Evolutionary conservation across 1,140 invertebrate genomes (phyloP), one percentile per base, ranked within the genome.

Genomic region (Polypedilum vanderplanki): DNA sequence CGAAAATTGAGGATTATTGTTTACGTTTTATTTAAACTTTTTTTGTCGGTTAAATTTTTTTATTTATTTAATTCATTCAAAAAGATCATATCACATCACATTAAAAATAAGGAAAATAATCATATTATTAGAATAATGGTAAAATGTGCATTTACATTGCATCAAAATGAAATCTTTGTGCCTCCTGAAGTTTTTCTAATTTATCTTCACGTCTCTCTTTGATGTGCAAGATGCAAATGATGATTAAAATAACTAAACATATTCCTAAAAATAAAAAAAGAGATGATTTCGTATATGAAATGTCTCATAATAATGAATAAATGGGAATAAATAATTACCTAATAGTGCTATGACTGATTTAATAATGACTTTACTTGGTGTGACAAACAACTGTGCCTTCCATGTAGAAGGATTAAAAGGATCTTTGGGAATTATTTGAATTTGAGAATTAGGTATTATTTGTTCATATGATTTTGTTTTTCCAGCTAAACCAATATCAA

Each of bases 361-460:
- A 3, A 97, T 82, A 79, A 99, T 97, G 17, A 97, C 85, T 82
- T 95, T 94, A 82, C 94, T 97, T 0, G 97, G 97, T 0, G 97
- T 98, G 0, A 99, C 92, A 85, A 98, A 99, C 5, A 99, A 83
- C 81, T 97, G 94, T 20, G 90, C 94, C 77, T 90, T 91, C 98
- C 98, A 99, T 79, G 88, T 87, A 7, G 84, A 87, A 7, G 94
- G 91, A 73, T 93, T 85, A 76, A 88, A 84, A 3, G 89, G 85
- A 7, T 96, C 95, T 81, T 90, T 89, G 4, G 97, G 97, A 76
- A 98, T 94, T 1, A 99, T 90, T 18, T 98, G 91, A 82, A 99
- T 93, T 84, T 99, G 97, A 1, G 97, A 98, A 82, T 98, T 99
- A 41, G 94, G 97, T 80, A 99, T 98, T 41, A 99, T 92, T 82